Base-by-base conservation (phyloP, 2,797 vertebrate genomes). In the Sphenodon punctatus region DNA sequence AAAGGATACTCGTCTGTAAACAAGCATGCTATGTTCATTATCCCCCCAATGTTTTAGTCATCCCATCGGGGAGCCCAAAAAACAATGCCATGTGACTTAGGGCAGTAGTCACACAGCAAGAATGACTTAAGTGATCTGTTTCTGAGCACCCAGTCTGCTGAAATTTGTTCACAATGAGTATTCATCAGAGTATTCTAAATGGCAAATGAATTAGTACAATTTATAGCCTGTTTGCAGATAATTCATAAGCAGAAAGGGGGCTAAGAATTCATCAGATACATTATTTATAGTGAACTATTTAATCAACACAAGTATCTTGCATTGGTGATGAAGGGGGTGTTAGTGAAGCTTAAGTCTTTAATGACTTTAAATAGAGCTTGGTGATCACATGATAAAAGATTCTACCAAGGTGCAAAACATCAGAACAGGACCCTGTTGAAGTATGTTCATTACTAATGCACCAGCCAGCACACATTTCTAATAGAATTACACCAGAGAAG, bases 231-330 rank as follows among this genome's bases (percentile, higher is more conserved):
- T 80, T 87, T 86, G 80, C 86, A 65, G 86, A 75, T 93, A 91
- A 89, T 91, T 91, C 87, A 88, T 90, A 88, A 91, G 75, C 72
- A 85, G 81, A 86, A 89, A 89, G 87, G 89, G 86, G 69, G 77
- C 86, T 86, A n/a, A n/a, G n/a, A n/a, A n/a, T n/a, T n/a, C n/a
- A n/a, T n/a, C n/a, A n/a, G n/a, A n/a, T n/a, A 89, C 90, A 88
- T 91, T 92, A 89, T 88, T 92, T 86, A 90, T 88, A 17, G 4
- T 85, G 80, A 81, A 90, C 15, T 92, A 86, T 92, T 86, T 90
- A 83, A 80, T 46, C 60, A 71, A 75, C 56, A 80, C 86, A 75
- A 7, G 15, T 48, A 13, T 70, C 86, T 89, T 82, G 86, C 22
- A 7, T 61, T 8, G 9, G 70, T 87, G 80, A 5, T 5, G 61